These are phyloP conservation scores for Coleophora flavipennella DNA, from an alignment of 2,888 invertebrate genomes.

Conservation along the genomic window DNA sequence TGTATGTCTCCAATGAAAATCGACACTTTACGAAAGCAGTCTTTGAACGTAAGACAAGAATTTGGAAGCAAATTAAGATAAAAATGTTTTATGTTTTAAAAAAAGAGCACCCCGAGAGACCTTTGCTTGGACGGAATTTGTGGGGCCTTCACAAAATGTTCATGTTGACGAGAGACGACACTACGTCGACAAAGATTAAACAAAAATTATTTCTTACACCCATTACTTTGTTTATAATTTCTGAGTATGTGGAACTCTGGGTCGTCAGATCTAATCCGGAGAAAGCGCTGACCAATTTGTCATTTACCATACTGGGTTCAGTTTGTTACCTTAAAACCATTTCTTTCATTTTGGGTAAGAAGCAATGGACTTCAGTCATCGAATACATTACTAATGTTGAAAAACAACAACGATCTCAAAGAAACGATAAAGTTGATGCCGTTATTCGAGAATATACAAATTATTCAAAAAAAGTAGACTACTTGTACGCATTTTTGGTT, in stretches of 20 bases:
- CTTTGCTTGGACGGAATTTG: constrained; percentile 39
- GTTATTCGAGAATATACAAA: constrained; percentile 35
- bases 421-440: constrained; percentile 19
- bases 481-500: constrained; percentile 44
- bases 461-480: constrained; percentile 46
- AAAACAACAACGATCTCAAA: constrained; percentile 27
- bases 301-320: constrained; percentile 46
- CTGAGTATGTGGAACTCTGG: constrained; percentile 52
- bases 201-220: constrained; percentile 27
- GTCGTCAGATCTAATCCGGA: constrained; percentile 34
- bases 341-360: constrained; percentile 43
- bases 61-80: no score
- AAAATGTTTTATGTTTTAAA: no score
- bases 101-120: no score
- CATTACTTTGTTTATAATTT: constrained; percentile 37
- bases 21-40: no score
- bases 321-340: constrained; percentile 45
- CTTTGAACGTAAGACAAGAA: no score
- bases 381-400: constrained; percentile 39
- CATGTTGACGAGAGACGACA: constrained; percentile 37
- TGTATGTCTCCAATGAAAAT: no score
- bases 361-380: constrained; percentile 37
- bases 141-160: constrained; percentile 37
- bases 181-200: constrained; percentile 9
- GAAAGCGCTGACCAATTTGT: constrained; percentile 43